Evolutionary conservation across 92 coral and sea anemone species (phyloP).

Genomic region (Actinostola sp.): DNA sequence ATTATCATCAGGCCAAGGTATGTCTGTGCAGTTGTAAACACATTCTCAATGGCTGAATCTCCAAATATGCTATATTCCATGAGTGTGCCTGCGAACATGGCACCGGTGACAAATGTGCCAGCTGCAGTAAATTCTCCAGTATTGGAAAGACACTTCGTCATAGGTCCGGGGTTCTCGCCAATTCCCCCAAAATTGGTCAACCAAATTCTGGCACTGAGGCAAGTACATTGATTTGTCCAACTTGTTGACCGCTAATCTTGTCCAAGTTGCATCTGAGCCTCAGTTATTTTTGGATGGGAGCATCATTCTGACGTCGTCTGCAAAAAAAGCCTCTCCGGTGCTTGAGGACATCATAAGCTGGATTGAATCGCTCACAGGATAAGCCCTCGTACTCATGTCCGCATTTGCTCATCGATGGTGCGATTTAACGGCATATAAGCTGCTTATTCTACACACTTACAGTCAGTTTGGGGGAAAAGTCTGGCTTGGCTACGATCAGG

Average conservation of each 20-base stretch:
- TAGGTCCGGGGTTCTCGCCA: too few relatives aligned
- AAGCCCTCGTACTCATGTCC: neutral
- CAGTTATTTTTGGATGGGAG: neutral
- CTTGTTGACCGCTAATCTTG: neutral
- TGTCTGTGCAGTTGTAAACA: too few relatives aligned
- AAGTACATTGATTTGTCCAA: too few relatives aligned
- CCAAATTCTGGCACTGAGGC: too few relatives aligned
- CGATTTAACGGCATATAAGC: neutral
- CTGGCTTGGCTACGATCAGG: neutral
- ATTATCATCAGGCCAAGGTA: too few relatives aligned
- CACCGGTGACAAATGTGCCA: too few relatives aligned
- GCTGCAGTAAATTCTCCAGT: too few relatives aligned
- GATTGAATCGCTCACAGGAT: neutral
- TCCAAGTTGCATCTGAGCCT: neutral
- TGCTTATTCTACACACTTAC: constrained; percentile 15
- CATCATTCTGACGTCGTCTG: neutral
- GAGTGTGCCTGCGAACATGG: too few relatives aligned
- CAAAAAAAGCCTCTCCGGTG: neutral
- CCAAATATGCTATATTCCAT: too few relatives aligned
- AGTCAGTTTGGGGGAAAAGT: constrained; percentile 13
- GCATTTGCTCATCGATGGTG: neutral
- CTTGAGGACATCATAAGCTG: neutral
- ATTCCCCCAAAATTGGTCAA: too few relatives aligned
- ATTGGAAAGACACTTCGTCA: too few relatives aligned
- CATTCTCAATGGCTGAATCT: too few relatives aligned